Conservation (phyloP, 2,888 invertebrate species). For the Acholoe squamosa region DNA sequence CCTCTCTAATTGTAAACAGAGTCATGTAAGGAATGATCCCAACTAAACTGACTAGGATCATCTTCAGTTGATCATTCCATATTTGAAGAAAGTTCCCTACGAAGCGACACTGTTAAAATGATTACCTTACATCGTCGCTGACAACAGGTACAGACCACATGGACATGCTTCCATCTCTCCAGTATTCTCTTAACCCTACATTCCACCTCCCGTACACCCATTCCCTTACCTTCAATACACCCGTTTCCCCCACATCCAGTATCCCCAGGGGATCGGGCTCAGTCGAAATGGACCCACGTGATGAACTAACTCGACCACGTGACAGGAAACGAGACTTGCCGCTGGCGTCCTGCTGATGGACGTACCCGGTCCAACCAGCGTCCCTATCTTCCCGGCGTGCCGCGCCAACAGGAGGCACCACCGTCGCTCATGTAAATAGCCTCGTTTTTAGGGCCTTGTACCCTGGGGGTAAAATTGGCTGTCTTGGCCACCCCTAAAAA, state of each 20-base stretch:
- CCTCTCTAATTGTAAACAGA: too few species aligned
- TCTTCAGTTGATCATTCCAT: too few species aligned
- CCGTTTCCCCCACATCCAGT: neutral
- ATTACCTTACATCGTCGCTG: too few species aligned
- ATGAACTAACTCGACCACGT: slow-evolving; percentile 28
- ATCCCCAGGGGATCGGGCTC: neutral
- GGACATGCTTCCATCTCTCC: too few species aligned
- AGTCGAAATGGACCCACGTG: neutral
- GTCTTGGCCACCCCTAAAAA: too few species aligned
- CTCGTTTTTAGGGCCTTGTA: too few species aligned
- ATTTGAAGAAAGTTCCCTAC: too few species aligned
- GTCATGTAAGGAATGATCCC: neutral
- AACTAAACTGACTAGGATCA: too few species aligned
- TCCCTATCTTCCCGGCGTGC: neutral
- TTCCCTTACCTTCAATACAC: neutral
- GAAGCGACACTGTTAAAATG: too few species aligned
- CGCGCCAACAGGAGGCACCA: neutral
- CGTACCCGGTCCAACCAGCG: neutral
- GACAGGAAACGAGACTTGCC: slow-evolving; percentile 29
- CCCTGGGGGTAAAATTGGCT: too few species aligned
- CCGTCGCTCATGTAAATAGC: too few species aligned
- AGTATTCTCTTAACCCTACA: neutral
- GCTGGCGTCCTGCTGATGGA: neutral
- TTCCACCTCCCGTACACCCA: neutral
- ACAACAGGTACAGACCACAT: too few species aligned